phyloP scores from a whole-genome alignment of 2,797 vertebrate species.

The Agapornis canus region DNA sequence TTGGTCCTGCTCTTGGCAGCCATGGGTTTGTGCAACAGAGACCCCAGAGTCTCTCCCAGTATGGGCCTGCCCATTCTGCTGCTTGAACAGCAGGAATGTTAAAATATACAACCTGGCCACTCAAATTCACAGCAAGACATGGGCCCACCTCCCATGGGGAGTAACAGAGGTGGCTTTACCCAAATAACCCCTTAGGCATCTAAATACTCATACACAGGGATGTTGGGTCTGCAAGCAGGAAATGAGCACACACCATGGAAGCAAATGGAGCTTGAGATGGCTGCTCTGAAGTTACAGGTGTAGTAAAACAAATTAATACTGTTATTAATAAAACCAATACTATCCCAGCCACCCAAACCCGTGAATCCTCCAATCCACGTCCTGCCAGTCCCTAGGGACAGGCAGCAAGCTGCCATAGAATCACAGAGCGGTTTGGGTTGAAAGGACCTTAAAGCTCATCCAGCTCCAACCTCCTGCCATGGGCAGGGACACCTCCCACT shows the following conservation, averaged over 20 bases:
- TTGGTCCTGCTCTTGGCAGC: not conserved
- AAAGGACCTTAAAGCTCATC: not conserved
- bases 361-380: accelerated
- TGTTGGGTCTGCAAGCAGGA: not conserved
- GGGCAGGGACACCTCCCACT: not conserved
- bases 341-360: not conserved
- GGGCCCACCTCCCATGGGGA: accelerated
- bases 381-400: not conserved
- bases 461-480: not conserved
- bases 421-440: not conserved
- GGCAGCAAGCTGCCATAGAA: not conserved
- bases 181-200: not conserved
- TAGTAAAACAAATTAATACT: not conserved
- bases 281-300: not conserved
- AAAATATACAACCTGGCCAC: accelerated
- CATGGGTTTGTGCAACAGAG: not conserved
- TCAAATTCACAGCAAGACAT: not conserved
- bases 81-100: not conserved
- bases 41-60: not conserved
- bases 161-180: not conserved
- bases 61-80: not conserved
- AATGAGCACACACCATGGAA: not conserved
- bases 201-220: accelerated
- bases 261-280: not conserved
- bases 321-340: not conserved